phyloP scores from a whole-genome alignment of 23 tunicate genomes.

The Styela clava region DNA sequence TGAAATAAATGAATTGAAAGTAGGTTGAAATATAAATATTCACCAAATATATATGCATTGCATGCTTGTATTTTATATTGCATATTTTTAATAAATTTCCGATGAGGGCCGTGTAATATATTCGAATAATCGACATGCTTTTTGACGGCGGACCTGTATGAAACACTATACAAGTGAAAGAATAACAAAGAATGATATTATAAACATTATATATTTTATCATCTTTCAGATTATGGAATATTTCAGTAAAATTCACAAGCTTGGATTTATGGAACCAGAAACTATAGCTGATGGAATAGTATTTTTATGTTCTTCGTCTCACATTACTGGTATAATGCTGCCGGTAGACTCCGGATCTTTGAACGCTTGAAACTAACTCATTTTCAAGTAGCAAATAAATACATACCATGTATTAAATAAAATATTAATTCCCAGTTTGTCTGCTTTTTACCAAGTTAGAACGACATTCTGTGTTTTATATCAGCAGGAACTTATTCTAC shows the following conservation, averaged over 20 bases:
- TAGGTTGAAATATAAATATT: too few relatives aligned
- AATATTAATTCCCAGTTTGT: not conserved
- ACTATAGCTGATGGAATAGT: not conserved
- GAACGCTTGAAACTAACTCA: not conserved
- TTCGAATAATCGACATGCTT: not conserved
- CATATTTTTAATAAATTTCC: not conserved
- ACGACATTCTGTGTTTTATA: not conserved
- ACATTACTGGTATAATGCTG: not conserved
- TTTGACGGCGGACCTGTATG: not conserved
- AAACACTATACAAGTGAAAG: not conserved
- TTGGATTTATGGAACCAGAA: not conserved
- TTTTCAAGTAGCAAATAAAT: too few relatives aligned
- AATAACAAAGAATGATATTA: too few relatives aligned
- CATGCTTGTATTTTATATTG: not conserved
- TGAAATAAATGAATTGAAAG: too few relatives aligned
- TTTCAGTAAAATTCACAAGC: not conserved
- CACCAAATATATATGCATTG: too few relatives aligned
- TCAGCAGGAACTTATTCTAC: too few relatives aligned
- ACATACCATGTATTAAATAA: too few relatives aligned
- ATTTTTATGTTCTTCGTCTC: not conserved
- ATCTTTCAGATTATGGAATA: not conserved
- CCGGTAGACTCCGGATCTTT: not conserved
- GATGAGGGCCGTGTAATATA: not conserved
- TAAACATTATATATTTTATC: too few relatives aligned
- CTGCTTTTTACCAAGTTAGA: not conserved